Evolutionary conservation across 2,888 invertebrate species (phyloP), one percentile per base, ranked within the genome.

Genomic region (Nephrotoma guestfalica): DNA sequence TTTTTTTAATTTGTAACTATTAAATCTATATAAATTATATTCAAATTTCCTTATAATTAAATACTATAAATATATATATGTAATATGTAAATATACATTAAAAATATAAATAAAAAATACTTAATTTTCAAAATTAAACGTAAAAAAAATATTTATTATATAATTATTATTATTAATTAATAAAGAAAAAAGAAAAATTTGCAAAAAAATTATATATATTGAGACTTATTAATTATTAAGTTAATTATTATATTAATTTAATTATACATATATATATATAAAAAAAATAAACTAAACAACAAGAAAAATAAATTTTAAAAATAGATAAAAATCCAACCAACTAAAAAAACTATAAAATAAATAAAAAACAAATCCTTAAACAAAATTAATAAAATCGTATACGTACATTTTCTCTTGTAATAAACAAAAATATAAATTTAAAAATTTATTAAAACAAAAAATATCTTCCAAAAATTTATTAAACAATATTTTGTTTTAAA

Each of bases 201-300:
- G 71, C 71, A 71, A 71, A 71, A 71, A 71, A 71, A 71, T 85
- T 85, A 85, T 83, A 83, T 84, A 71, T 85, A 85, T 85, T 85
- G 85, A 85, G 85, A 85, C 85, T 85, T 85, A 85, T 85, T 85
- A 85, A 85, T 85, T 85, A 85, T 85, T 85, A 85, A 85, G 85
- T 85, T 84, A 85, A 85, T 85, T 85, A 85, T 41, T 84, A 41
- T 84, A 85, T 85, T 85, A 85, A 43, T 84, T 84, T 41, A 84
- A 84, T 41, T 84, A 84, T 85, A 84, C 41, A 43, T 47, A n/a
- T n/a, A 57, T 18, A 84, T 84, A 84, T 15, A 84, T n/a, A 41
- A 15, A 41, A 5, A 84, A 41, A 41, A 41, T 6, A 84, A 84
- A 41, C 15, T 84, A 84, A 84, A 84, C 71, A 71, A 71, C 71